A percentile compares a stretch with the other conserved stretches of the same genome.
Evolutionary conservation across 2,888 invertebrate genomes (phyloP).

Genomic region (Zaprionus obscuricornis): DNA sequence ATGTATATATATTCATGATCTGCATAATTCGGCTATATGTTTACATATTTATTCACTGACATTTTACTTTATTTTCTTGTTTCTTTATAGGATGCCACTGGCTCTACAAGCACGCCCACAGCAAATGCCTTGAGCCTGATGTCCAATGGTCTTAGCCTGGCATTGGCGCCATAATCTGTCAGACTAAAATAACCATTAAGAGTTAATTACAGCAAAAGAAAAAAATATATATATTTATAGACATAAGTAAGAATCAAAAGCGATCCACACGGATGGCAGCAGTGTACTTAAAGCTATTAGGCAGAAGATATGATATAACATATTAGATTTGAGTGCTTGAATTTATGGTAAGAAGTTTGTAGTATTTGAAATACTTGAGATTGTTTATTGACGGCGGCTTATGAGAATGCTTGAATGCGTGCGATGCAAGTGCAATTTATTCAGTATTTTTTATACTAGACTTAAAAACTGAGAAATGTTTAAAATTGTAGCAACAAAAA

Average conservation of each 20-base stretch:
- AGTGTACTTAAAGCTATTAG: background rate
- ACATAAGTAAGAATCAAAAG: constrained; percentile 35
- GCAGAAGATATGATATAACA: too few relatives aligned
- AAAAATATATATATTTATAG: background rate
- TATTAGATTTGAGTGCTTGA: constrained; percentile 8
- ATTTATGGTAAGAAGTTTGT: background rate
- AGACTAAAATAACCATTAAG: constrained; percentile 55
- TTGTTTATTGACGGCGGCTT: constrained; percentile 39
- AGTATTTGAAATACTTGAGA: constrained; percentile 47
- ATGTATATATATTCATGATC: too few relatives aligned
- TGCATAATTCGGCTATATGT: too few relatives aligned
- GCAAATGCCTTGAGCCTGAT: constrained; percentile 75
- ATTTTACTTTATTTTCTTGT: constrained; percentile 1
- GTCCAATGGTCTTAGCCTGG: constrained; percentile 80
- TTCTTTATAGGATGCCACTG: constrained; percentile 53
- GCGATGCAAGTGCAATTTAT: constrained; percentile 69
- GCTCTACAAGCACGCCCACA: constrained; percentile 45
- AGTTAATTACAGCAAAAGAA: constrained; percentile 40
- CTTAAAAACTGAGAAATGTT: constrained; percentile 43
- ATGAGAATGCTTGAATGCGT: constrained; percentile 20
- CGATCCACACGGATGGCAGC: background rate
- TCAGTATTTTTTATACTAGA: constrained; percentile 77
- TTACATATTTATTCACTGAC: background rate
- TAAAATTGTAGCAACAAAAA: constrained; percentile 22
- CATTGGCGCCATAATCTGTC: constrained; percentile 77